Conservation (phyloP, 2,888 invertebrate genomes). For the Agrotis segetum region DNA sequence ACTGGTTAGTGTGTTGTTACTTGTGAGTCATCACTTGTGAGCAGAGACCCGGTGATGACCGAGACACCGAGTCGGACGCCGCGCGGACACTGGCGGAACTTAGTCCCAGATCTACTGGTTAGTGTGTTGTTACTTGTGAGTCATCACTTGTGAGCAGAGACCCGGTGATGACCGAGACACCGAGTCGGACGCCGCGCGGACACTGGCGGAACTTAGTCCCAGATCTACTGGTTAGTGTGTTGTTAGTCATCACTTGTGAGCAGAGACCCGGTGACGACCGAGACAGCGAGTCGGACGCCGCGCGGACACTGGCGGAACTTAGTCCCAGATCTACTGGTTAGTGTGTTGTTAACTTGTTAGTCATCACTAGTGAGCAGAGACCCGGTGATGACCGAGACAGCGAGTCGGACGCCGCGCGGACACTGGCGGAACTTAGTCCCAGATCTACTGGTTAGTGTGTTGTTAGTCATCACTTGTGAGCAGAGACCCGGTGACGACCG, state of each 20-base stretch:
- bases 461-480: slow-evolving; percentile 76
- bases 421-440: slow-evolving; percentile 40
- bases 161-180: slow-evolving; percentile 77
- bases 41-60: slow-evolving; percentile 68
- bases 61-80: no score
- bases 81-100: slow-evolving; percentile 19
- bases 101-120: slow-evolving; percentile 14
- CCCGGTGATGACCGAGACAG: slow-evolving; percentile 75
- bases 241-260: slow-evolving; percentile 77
- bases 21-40: slow-evolving; percentile 80
- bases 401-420: slow-evolving; percentile 68
- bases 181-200: slow-evolving; percentile 68
- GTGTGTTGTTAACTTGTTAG: no score
- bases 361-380: slow-evolving; percentile 80
- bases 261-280: slow-evolving; percentile 68
- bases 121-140: no score
- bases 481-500: slow-evolving; percentile 68
- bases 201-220: slow-evolving; percentile 43
- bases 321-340: slow-evolving; percentile 23
- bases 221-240: slow-evolving; percentile 39
- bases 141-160: slow-evolving; percentile 75
- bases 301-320: slow-evolving; percentile 25
- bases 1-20: slow-evolving; percentile 7
- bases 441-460: slow-evolving; percentile 17
- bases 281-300: no score